phyloP scores from a whole-genome alignment of 2,113 vertebrate genomes.

The Onychostoma macrolepis region DNA sequence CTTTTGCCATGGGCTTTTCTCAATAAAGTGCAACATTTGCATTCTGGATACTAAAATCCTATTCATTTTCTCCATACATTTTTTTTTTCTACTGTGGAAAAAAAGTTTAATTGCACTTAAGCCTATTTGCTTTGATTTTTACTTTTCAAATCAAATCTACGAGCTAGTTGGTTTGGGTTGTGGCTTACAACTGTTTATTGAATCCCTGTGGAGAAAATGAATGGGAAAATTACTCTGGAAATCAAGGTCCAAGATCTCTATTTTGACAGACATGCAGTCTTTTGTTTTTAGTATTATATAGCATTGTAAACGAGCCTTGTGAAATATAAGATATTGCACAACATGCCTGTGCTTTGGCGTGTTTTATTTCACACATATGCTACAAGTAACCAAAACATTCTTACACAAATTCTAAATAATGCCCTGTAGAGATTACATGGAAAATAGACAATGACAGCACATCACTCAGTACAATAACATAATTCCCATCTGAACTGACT shows the following conservation, averaged over 20 bases:
- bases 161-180: not conserved
- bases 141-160: not conserved
- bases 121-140: not conserved
- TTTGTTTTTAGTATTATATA: not conserved
- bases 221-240: not conserved
- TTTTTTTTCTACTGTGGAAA: not conserved
- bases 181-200: not conserved
- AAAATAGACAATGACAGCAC: not conserved
- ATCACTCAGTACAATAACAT: not conserved
- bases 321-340: not conserved
- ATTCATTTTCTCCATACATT: not conserved
- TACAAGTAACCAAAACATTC: not conserved
- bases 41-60: not conserved
- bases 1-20: no score
- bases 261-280: not conserved
- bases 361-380: not conserved
- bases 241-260: not conserved
- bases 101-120: not conserved
- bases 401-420: not conserved
- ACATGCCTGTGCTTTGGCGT: not conserved
- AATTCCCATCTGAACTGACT: not conserved
- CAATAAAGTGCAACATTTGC: not conserved
- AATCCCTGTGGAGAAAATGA: not conserved
- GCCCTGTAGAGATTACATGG: not conserved
- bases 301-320: not conserved